Percentiles rank a stretch among this genome's conserved stretches.
These are phyloP conservation scores for Catostomus latipinnis DNA, from an alignment of 2,797 vertebrate genomes.

Conservation along the genomic window DNA sequence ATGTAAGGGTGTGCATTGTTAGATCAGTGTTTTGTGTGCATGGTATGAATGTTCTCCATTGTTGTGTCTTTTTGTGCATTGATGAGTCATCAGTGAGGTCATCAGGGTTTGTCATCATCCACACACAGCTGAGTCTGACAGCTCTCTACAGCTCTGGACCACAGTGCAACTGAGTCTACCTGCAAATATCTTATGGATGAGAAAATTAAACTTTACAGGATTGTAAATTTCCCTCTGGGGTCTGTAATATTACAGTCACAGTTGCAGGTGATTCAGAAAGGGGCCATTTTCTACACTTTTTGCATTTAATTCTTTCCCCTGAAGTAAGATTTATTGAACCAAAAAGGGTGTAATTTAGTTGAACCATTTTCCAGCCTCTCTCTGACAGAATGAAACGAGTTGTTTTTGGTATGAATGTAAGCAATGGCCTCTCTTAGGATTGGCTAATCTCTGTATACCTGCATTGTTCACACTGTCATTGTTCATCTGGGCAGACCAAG, in stretches of 20 bases:
- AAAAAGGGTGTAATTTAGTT: not conserved
- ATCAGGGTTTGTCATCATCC: constrained; percentile 32
- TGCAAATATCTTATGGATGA: not conserved
- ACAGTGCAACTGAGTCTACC: not conserved
- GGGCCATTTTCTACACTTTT: not conserved
- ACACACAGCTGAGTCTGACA: constrained; percentile 34
- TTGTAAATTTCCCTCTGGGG: not conserved
- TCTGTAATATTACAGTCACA: not conserved
- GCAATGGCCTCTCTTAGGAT: not conserved
- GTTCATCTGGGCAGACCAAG: too few relatives aligned
- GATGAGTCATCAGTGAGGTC: constrained; percentile 38
- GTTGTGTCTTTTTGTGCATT: constrained; percentile 31
- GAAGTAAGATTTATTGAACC: not conserved
- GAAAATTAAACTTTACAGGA: constrained; percentile 6
- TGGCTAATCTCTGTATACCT: not conserved
- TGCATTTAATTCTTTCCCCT: not conserved
- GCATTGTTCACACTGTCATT: too few relatives aligned
- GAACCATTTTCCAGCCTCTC: not conserved
- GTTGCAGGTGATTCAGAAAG: not conserved
- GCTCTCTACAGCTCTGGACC: not conserved
- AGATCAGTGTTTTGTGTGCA: not conserved
- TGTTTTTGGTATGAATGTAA: not conserved
- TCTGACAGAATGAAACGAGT: not conserved
- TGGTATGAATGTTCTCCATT: constrained; percentile 47
- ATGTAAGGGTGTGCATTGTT: not conserved